These are phyloP conservation scores for Sphenodon punctatus DNA, from an alignment of 2,797 vertebrate genomes.

Conservation along the genomic window DNA sequence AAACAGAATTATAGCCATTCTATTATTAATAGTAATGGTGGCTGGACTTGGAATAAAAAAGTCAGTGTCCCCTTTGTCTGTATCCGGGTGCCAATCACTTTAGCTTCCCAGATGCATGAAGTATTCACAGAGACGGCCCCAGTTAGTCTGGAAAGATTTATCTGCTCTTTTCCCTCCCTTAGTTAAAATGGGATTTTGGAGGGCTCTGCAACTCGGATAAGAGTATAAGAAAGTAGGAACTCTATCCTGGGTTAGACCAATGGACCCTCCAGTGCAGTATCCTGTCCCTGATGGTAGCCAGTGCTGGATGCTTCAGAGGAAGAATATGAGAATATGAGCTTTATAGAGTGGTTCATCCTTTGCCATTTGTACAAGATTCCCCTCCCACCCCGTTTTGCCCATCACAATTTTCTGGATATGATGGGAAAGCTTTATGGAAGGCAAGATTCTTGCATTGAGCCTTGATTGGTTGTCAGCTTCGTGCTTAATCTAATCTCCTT, in stretches of 20 bases:
- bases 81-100: neutral
- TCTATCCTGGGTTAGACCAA: neutral
- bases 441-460: neutral
- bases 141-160: constrained; percentile 3
- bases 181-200: constrained; percentile 17
- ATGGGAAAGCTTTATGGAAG: no score
- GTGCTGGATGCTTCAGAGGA: neutral
- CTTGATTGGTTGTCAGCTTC: neutral
- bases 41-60: constrained; percentile 30
- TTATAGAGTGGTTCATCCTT: neutral
- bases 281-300: no score
- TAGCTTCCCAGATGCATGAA: neutral
- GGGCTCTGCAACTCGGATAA: no score
- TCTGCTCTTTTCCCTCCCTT: constrained; percentile 31
- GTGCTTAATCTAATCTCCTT: neutral
- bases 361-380: no score
- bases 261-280: neutral
- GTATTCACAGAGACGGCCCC: neutral
- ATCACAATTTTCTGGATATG: no score
- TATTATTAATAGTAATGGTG: constrained; percentile 51
- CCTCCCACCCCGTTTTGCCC: neutral
- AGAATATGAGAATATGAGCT: no score
- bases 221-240: no score
- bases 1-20: no score
- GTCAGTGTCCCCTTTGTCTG: neutral